Evolutionary conservation across 2,113 vertebrate genomes (phyloP).

Genomic region (Upupa epops): DNA sequence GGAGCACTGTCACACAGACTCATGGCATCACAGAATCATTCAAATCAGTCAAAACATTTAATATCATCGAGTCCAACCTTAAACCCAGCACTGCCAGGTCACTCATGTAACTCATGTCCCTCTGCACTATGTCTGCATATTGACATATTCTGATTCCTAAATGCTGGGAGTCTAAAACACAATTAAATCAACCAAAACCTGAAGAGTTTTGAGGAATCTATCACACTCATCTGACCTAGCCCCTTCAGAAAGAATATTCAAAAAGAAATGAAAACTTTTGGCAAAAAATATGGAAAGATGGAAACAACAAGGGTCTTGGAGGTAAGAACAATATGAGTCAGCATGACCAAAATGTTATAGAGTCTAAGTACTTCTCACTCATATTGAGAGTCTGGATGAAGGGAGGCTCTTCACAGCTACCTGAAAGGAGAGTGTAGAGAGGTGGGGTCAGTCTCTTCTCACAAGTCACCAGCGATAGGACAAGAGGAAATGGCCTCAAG

Average conservation of each 20-base stretch:
- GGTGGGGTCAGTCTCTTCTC: no score
- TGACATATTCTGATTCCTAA: background rate
- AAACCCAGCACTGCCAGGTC: no score
- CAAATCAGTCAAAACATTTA: no score
- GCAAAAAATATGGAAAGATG: background rate
- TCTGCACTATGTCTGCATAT: no score
- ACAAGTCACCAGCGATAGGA: no score
- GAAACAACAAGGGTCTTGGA: background rate
- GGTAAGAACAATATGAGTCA: background rate
- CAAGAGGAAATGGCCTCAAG: no score
- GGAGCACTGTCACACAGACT: background rate
- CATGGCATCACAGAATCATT: no score
- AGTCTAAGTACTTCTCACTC: background rate
- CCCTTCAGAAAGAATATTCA: background rate
- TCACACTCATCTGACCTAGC: background rate
- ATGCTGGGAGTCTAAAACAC: background rate
- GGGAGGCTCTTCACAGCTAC: no score
- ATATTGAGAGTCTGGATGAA: background rate
- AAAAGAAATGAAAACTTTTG: background rate
- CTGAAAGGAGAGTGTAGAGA: no score
- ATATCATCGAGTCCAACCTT: no score
- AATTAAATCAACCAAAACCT: background rate
- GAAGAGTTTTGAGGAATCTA: background rate
- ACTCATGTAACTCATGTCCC: no score
- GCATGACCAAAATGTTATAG: background rate